phyloP scores from a whole-genome alignment of 2,113 vertebrate species.

The Megaceryle torquata region DNA sequence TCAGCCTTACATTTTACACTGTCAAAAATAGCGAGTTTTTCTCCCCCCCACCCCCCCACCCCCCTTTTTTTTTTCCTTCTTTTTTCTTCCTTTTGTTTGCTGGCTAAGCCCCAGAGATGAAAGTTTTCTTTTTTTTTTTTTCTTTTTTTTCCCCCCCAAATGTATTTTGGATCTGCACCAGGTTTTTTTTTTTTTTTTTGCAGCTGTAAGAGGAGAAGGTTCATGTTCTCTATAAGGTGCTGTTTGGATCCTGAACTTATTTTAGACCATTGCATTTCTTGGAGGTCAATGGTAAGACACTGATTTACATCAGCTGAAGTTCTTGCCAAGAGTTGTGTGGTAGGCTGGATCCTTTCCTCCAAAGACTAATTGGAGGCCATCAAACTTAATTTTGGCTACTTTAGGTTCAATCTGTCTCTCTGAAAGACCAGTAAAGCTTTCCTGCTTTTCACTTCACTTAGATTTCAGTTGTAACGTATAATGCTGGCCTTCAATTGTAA shows the following conservation, averaged over 20 bases:
- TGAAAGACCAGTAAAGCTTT: slow-evolving; percentile 31
- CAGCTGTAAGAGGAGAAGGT: slow-evolving; percentile 28
- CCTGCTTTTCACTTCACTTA: slow-evolving; percentile 39
- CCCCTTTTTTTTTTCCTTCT: not conserved
- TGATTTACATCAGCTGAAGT: slow-evolving; percentile 56
- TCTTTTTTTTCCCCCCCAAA: not conserved
- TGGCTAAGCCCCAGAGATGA: not conserved
- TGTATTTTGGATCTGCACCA: slow-evolving; percentile 5
- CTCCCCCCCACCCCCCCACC: too few species aligned
- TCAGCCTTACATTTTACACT: not conserved
- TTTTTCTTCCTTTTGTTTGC: not conserved
- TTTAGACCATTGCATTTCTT: slow-evolving; percentile 27
- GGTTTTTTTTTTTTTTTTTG: not conserved
- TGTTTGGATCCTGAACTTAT: slow-evolving; percentile 44
- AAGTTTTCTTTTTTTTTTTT: not conserved
- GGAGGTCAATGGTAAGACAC: slow-evolving; percentile 5
- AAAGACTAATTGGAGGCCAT: slow-evolving; percentile 56
- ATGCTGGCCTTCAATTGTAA: slow-evolving; percentile 21
- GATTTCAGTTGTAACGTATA: not conserved
- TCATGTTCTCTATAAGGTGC: slow-evolving; percentile 42
- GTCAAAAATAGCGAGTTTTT: not conserved
- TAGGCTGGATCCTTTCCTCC: slow-evolving; percentile 47
- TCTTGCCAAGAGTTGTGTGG: slow-evolving; percentile 46
- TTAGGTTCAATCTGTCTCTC: slow-evolving; percentile 36
- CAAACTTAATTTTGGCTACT: slow-evolving; percentile 60